These are phyloP conservation scores for Struthio camelus DNA, from an alignment of 2,113 vertebrate genomes.

Conservation along the genomic window DNA sequence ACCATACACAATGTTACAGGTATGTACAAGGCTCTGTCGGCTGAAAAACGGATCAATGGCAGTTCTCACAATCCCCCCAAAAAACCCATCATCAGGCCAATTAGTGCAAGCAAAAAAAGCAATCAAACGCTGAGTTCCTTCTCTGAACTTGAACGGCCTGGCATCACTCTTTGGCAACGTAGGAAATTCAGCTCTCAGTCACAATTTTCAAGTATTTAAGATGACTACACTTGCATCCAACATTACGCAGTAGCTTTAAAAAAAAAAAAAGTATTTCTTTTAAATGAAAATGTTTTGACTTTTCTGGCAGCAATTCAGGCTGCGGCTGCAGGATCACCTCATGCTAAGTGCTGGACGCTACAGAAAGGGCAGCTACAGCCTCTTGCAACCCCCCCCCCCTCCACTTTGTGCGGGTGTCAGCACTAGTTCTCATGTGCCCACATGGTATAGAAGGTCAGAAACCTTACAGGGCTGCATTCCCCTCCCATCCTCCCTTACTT, in stretches of 20 bases:
- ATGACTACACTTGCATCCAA: rapidly evolving
- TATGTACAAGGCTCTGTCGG: background rate
- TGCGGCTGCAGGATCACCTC: background rate
- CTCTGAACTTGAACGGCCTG: background rate
- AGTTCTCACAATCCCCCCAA: background rate
- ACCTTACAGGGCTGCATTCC: background rate
- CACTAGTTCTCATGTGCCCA: background rate
- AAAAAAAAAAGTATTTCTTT: background rate
- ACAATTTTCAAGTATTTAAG: background rate
- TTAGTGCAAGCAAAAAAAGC: background rate
- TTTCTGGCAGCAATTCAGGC: background rate
- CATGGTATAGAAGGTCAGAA: background rate
- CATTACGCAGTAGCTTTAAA: background rate
- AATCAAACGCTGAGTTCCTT: background rate
- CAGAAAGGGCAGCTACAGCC: background rate
- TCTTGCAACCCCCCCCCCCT: too few relatives aligned
- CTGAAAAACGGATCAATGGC: background rate
- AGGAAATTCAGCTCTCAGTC: background rate
- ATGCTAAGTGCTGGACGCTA: background rate
- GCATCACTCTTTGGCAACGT: background rate
- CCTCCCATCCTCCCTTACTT: background rate
- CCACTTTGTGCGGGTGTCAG: background rate
- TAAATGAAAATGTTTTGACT: background rate
- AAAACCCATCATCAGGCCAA: background rate
- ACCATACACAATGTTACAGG: background rate